A percentile compares a stretch with the other conserved stretches of the same genome.
Conservation (phyloP, 2,888 invertebrate genomes). For the Drosophila austrosaltans region DNA sequence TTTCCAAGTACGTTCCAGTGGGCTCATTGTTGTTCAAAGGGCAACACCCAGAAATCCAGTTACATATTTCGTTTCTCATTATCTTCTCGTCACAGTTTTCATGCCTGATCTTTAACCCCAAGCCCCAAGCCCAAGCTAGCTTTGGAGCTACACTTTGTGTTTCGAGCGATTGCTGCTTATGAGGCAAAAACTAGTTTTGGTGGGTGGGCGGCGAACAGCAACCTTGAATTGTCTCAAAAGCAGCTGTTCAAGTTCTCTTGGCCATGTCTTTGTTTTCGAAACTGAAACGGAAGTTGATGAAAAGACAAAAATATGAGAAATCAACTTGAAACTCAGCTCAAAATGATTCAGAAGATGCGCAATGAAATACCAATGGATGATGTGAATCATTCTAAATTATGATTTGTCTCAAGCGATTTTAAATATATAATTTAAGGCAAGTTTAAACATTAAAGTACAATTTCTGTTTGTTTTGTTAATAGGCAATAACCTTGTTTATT, state of each 20-base stretch:
- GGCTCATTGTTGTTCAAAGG: not conserved
- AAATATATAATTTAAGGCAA: not conserved
- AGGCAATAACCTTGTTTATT: slow-evolving; percentile 51
- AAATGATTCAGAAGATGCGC: slow-evolving; percentile 5
- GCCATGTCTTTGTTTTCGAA: slow-evolving; percentile 18
- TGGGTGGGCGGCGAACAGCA: slow-evolving; percentile 23
- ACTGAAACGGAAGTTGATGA: slow-evolving; percentile 12
- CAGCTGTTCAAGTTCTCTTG: slow-evolving; percentile 15
- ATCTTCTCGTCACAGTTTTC: not conserved
- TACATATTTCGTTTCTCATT: not conserved
- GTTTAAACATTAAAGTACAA: not conserved
- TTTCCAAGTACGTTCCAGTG: not conserved
- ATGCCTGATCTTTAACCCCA: not conserved
- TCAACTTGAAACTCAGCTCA: not conserved
- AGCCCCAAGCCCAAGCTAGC: not conserved
- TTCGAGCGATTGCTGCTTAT: not conserved
- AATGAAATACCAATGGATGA: not conserved
- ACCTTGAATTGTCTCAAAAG: slow-evolving; percentile 12
- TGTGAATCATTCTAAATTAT: not conserved
- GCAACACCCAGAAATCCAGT: slow-evolving; percentile 1
- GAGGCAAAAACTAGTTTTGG: slow-evolving; percentile 20
- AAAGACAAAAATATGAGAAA: not conserved
- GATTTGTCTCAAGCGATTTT: not conserved
- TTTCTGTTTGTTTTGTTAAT: slow-evolving; percentile 36
- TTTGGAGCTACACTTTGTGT: not conserved